phyloP scores from a whole-genome alignment of 1,140 invertebrate species.

The Pogonognathellus flavescens region DNA sequence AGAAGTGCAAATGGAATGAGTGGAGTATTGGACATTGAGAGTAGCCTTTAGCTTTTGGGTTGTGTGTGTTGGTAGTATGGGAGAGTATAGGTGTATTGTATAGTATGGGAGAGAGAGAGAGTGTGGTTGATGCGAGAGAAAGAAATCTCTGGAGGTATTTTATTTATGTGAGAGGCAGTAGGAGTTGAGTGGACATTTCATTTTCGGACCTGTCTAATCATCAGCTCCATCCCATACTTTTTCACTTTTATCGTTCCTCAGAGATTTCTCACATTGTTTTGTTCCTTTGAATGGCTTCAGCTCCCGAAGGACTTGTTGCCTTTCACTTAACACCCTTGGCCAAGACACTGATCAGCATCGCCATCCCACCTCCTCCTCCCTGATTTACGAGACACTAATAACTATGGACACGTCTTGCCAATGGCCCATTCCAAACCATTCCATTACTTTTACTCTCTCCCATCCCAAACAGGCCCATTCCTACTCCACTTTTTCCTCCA shows the following conservation, averaged over 20 bases:
- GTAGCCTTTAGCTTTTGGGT: not conserved
- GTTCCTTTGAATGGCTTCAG: constrained; percentile 41
- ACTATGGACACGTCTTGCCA: constrained; percentile 61
- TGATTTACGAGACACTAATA: constrained; percentile 68
- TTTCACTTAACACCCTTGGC: constrained; percentile 64
- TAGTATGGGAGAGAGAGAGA: not conserved
- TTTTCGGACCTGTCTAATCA: constrained; percentile 66
- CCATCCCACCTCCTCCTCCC: constrained; percentile 50
- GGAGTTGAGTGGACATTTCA: constrained; percentile 60
- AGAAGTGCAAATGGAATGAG: not conserved
- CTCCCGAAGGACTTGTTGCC: constrained; percentile 65
- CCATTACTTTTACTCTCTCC: constrained; percentile 38
- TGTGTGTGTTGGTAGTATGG: not conserved
- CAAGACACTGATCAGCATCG: constrained; percentile 57
- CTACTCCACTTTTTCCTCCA: too few species aligned
- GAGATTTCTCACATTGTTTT: constrained; percentile 65
- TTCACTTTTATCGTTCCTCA: constrained; percentile 66
- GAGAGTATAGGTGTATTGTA: not conserved
- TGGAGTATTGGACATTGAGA: not conserved
- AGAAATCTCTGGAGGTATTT: constrained; percentile 57
- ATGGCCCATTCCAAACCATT: constrained; percentile 58
- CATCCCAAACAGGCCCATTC: not conserved
- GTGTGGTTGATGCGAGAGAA: constrained; percentile 37
- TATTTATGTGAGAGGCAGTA: constrained; percentile 57
- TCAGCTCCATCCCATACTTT: constrained; percentile 62